Evolutionary conservation across 2,888 invertebrate genomes (phyloP).

Genomic region (Acrobasis consociella): DNA sequence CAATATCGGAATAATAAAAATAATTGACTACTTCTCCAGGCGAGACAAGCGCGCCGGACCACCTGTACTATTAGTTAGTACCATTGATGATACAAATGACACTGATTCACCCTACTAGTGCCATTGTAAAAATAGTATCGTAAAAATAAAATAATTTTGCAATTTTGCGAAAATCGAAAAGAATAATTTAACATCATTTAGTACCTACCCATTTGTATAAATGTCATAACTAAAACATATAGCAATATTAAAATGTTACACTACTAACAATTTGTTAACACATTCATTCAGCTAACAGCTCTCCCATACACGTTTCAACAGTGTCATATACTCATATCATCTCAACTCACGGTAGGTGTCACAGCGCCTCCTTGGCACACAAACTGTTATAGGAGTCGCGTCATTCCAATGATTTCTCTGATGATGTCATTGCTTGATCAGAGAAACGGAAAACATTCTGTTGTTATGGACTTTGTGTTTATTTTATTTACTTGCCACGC

Average conservation of each 20-base stretch:
- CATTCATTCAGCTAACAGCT: background rate
- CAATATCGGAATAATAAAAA: too few species aligned
- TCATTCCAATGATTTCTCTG: conserved; percentile 5
- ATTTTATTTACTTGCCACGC: background rate
- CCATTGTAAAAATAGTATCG: too few species aligned
- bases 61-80: too few species aligned
- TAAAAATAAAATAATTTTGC: too few species aligned
- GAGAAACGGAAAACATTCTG: background rate
- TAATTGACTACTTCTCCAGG: too few species aligned
- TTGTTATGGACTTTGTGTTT: background rate
- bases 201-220: too few species aligned
- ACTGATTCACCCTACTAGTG: too few species aligned
- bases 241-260: background rate
- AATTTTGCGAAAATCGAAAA: too few species aligned
- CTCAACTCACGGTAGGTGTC: background rate
- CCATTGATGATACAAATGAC: too few species aligned
- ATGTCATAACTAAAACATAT: too few species aligned
- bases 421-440: background rate
- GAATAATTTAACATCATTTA: too few species aligned
- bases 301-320: background rate
- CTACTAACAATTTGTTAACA: background rate
- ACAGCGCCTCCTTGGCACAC: background rate
- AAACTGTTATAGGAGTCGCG: background rate
- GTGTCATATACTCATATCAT: background rate
- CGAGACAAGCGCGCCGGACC: too few species aligned